These are phyloP conservation scores for Pomatostomus ruficeps DNA, from an alignment of 2,113 vertebrate genomes.

Conservation along the genomic window DNA sequence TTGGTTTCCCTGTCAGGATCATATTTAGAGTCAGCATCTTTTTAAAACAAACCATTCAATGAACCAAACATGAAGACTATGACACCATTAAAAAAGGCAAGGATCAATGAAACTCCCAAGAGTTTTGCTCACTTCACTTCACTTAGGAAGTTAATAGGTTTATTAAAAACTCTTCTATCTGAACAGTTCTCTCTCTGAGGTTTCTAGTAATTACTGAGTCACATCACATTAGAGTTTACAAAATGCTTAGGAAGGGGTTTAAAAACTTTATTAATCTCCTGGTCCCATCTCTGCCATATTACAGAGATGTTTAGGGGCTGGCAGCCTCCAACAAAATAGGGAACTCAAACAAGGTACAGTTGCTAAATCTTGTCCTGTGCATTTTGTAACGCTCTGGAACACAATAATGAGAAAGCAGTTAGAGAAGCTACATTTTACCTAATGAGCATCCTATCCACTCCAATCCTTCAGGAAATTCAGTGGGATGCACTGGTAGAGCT, in stretches of 20 bases:
- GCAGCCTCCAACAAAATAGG: neutral
- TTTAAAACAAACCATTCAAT: neutral
- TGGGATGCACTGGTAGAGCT: neutral
- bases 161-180: constrained; percentile 10
- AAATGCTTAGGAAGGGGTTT: constrained; percentile 24
- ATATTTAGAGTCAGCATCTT: neutral
- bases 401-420: neutral
- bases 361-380: neutral
- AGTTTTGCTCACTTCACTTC: neutral
- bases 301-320: neutral
- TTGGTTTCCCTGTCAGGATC: neutral
- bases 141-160: neutral
- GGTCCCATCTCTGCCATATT: neutral
- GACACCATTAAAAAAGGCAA: neutral
- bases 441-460: neutral
- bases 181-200: neutral
- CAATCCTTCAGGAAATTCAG: neutral
- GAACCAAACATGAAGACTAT: neutral
- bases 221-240: neutral
- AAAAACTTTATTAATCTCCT: constrained; percentile 24
- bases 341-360: neutral
- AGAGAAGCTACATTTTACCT: neutral
- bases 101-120: neutral
- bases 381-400: neutral
- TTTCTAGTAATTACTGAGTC: neutral